Percentiles rank a stretch among this genome's conserved stretches.
These are phyloP conservation scores for Stenotaenia linearis DNA, from an alignment of 2,888 invertebrate genomes.

Conservation along the genomic window DNA sequence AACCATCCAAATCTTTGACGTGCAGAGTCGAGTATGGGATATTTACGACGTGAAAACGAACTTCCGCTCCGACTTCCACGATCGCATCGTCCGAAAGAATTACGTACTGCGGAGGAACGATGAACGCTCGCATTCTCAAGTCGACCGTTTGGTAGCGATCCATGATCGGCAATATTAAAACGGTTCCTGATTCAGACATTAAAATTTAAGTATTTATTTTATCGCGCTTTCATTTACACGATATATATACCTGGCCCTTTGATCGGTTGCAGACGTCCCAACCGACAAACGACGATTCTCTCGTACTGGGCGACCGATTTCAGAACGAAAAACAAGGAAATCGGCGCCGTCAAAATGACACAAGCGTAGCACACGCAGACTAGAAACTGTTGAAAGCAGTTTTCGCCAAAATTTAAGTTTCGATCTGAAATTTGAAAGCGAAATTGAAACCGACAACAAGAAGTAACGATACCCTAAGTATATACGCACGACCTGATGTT, in stretches of 20 bases:
- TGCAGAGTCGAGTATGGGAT: constrained; percentile 21
- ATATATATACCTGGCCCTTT: constrained; percentile 33
- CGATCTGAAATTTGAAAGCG: neutral
- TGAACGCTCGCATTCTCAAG: constrained; percentile 32
- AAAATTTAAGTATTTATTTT: neutral
- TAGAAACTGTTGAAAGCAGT: neutral
- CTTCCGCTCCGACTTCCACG: constrained; percentile 33
- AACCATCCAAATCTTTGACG: constrained; percentile 33
- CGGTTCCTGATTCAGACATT: neutral
- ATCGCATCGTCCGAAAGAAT: constrained; percentile 32
- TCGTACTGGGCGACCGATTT: constrained; percentile 30
- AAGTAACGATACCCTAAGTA: no score
- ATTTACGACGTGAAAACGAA: constrained; percentile 30
- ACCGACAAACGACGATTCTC: constrained; percentile 31
- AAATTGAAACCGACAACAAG: no score
- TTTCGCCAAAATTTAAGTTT: neutral
- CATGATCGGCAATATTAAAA: constrained; percentile 28
- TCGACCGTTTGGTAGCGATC: constrained; percentile 29
- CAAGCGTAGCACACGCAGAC: neutral
- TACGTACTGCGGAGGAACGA: constrained; percentile 34
- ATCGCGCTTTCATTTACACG: neutral
- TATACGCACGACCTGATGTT: neutral
- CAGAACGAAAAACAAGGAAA: neutral
- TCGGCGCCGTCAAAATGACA: neutral
- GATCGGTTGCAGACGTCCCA: constrained; percentile 32